Percentiles rank a stretch among this genome's conserved stretches.
Evolutionary conservation across 1,140 invertebrate genomes (phyloP).

Genomic region (Paracyclopina nana): DNA sequence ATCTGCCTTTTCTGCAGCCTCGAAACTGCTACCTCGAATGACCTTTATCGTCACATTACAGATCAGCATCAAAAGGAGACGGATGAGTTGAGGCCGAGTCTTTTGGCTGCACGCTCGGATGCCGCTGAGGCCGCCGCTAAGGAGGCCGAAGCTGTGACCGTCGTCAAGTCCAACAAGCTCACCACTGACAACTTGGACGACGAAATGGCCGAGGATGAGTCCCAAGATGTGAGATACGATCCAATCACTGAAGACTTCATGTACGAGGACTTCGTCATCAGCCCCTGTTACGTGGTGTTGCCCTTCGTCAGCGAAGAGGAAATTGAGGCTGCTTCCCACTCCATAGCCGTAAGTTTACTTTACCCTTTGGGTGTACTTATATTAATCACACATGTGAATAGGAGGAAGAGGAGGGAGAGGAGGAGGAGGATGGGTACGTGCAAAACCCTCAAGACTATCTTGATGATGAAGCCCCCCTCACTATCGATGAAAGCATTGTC

Average conservation of each 20-base stretch:
- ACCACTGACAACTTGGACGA: neutral
- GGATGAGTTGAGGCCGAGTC: constrained; percentile 4
- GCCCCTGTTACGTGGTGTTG: constrained; percentile 15
- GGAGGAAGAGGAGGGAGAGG: too few species aligned
- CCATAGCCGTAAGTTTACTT: neutral
- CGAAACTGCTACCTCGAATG: constrained; percentile 11
- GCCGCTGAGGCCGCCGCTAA: neutral
- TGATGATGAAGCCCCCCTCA: constrained; percentile 1
- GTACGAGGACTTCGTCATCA: constrained; percentile 9
- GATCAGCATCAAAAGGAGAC: constrained; percentile 11
- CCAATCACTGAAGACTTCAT: constrained; percentile 13
- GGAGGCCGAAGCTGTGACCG: neutral
- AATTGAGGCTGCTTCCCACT: constrained; percentile 9
- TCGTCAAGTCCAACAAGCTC: neutral
- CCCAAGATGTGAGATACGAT: constrained; percentile 12
- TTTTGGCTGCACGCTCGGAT: neutral
- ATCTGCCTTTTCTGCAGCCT: constrained; percentile 6
- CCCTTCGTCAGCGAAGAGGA: constrained; percentile 14
- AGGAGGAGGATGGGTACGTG: too few species aligned
- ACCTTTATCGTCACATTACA: constrained; percentile 17
- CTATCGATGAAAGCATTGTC: constrained; percentile 8
- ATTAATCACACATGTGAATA: too few species aligned
- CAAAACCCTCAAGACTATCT: neutral
- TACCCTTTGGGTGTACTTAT: neutral
- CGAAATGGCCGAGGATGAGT: neutral